Evolutionary conservation across 2,888 invertebrate species (phyloP), one percentile per base, ranked within the genome.

Genomic region (Allygus modestus): DNA sequence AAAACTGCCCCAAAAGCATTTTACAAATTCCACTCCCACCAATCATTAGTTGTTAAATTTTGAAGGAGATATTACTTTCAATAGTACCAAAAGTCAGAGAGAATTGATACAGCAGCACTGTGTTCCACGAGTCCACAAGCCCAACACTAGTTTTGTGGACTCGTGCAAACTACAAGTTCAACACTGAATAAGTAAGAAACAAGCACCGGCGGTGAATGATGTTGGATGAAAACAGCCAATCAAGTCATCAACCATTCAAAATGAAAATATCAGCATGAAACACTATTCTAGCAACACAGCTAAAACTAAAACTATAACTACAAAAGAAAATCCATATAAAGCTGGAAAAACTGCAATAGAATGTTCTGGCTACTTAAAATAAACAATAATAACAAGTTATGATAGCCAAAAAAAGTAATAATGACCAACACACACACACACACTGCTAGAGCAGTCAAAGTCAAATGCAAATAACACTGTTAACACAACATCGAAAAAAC

Each of bases 241-340:
- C n/a, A n/a, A 58, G 58, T 15, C 65, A 65, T 65, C 65, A 65
- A 65, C 65, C 65, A 65, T 65, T 65, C 65, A 65, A 65, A 65
- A 54, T 65, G 4, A 65, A 28, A 31, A 65, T 20, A 65, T 65
- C 12, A 65, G 9, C 54, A 54, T 23, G 11, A 54, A 23, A 23
- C 2, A 31, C 26, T 28, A 15, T 65, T 31, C 65, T 65, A 26
- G 26, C 28, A 26, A 28, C 65, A 65, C 15, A 65, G 31, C 65
- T 65, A 65, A 65, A 28, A 23, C 20, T 23, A 54, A n/a, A 54
- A 54, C 54, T 54, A 54, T 46, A 15, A 46, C 12, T 9, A 15
- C 17, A 37, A 4, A 23, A 54, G 11, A 54, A 54, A 54, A 54
- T 11, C 5, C 4, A 20, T 23, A 54, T 23, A 23, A 54, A 46